phyloP scores from a whole-genome alignment of 2,113 vertebrate genomes.

The Neofelis nebulosa region DNA sequence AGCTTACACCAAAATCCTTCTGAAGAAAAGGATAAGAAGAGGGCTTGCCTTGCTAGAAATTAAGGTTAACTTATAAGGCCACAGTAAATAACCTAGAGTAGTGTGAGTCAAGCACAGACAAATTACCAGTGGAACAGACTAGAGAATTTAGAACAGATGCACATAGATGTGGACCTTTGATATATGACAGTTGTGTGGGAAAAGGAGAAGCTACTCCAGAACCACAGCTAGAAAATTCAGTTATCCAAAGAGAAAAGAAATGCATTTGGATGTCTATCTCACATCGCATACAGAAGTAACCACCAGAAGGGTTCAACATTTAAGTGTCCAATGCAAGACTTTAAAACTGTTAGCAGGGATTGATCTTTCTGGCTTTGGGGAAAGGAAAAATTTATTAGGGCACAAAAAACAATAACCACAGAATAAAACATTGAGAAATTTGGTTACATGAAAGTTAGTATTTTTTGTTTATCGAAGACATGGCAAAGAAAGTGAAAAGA shows the following conservation, averaged over 20 bases:
- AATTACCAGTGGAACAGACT: not conserved
- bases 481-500: not conserved
- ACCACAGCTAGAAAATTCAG: not conserved
- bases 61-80: not conserved
- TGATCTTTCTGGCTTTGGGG: not conserved
- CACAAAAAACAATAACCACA: not conserved
- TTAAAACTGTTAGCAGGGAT: not conserved
- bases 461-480: not conserved
- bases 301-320: not conserved
- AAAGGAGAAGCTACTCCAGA: not conserved
- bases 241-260: not conserved
- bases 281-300: not conserved
- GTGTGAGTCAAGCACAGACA: not conserved
- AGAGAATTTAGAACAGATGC: not conserved
- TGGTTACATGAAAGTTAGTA: not conserved
- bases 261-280: not conserved
- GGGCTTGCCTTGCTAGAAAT: not conserved
- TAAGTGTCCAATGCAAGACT: not conserved
- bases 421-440: not conserved
- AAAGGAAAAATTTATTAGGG: not conserved
- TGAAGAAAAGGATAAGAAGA: not conserved
- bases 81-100: not conserved
- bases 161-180: not conserved
- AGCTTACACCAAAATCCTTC: not conserved
- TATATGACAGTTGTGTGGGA: not conserved